Evolutionary conservation across 2,797 vertebrate species (phyloP).

Genomic region (Arnoldichthys spilopterus): DNA sequence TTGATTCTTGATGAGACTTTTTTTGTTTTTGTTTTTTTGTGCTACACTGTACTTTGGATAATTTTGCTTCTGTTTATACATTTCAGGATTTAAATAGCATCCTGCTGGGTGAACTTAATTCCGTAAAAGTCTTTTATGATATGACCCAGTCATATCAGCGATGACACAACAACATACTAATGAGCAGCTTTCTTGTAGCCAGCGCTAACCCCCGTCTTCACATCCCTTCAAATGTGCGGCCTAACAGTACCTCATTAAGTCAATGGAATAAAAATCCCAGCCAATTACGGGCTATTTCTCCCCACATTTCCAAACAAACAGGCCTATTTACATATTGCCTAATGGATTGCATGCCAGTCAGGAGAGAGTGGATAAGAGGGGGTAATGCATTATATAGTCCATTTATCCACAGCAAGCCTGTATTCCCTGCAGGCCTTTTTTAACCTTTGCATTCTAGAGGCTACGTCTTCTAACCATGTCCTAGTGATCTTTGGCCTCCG

Average conservation of each 20-base stretch:
- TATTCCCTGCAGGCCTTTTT: conserved; percentile 19
- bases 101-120: conserved; percentile 22
- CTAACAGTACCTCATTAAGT: conserved; percentile 68
- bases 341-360: conserved; percentile 72
- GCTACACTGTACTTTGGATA: background rate
- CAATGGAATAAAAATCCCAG: conserved; percentile 62
- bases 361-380: conserved; percentile 65
- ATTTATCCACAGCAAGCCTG: conserved; percentile 29
- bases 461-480: conserved; percentile 11
- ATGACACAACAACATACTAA: conserved; percentile 42
- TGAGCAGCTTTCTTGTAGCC: conserved; percentile 46
- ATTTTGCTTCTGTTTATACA: conserved; percentile 5
- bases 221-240: conserved; percentile 38
- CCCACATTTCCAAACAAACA: conserved; percentile 69
- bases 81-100: conserved; percentile 33
- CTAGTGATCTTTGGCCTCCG: background rate
- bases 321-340: conserved; percentile 73
- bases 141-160: conserved; percentile 41
- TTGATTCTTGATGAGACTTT: background rate
- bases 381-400: conserved; percentile 71
- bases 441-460: conserved; percentile 20
- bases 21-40: background rate
- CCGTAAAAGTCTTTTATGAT: conserved; percentile 30
- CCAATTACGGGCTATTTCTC: conserved; percentile 67
- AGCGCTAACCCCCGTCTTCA: conserved; percentile 42